Conservation (phyloP, 2,797 vertebrate genomes). For the Microtus obscurus region DNA sequence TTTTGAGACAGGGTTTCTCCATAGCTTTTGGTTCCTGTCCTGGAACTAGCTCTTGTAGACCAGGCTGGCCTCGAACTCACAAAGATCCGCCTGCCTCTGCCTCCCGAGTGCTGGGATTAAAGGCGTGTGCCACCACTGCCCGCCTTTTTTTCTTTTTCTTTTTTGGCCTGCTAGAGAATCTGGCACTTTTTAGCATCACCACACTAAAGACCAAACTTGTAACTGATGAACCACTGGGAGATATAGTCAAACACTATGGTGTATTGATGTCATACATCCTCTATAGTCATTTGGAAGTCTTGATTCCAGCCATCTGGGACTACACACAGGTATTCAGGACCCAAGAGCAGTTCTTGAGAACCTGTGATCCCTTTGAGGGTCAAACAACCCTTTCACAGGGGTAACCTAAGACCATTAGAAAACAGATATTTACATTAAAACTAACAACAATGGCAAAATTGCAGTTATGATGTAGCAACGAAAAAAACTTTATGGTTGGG, state of each 20-base stretch:
- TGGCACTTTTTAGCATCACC: neutral
- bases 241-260: neutral
- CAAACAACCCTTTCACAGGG: neutral
- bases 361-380: neutral
- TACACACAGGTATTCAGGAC: neutral
- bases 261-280: too few species aligned
- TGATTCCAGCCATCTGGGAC: neutral
- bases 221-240: neutral
- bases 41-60: too few species aligned
- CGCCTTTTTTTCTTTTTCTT: too few species aligned
- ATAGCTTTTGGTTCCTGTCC: too few species aligned
- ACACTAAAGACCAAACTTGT: neutral
- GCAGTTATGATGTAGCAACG: neutral
- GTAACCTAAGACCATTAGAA: neutral
- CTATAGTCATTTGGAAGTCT: neutral
- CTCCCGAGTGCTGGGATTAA: too few species aligned
- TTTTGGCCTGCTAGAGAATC: neutral
- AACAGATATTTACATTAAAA: neutral
- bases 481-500: neutral
- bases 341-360: neutral
- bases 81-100: too few species aligned
- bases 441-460: neutral
- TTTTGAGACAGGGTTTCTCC: too few species aligned
- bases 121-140: too few species aligned
- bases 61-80: too few species aligned